Evolutionary conservation across 1,140 invertebrate species (phyloP).

Genomic region (Manduca sexta): DNA sequence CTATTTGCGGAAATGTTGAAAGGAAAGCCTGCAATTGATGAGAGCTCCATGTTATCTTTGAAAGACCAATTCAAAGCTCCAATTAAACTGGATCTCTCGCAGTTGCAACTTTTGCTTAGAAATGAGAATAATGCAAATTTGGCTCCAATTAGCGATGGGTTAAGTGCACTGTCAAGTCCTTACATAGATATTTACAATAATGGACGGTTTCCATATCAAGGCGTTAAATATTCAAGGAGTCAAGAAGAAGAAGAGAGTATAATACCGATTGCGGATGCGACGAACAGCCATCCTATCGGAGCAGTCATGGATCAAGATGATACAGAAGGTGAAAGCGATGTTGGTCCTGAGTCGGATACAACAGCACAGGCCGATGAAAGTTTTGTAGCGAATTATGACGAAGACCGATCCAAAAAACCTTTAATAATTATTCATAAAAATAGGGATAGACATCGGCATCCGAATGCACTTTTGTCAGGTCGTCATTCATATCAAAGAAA

Average conservation of each 20-base stretch:
- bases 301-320: constrained; percentile 64
- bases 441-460: constrained; percentile 37
- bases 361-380: constrained; percentile 33
- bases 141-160: constrained; percentile 27
- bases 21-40: constrained; percentile 55
- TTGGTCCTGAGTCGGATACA: constrained; percentile 25
- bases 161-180: constrained; percentile 32
- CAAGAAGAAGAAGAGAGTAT: constrained; percentile 61
- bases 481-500: constrained; percentile 47
- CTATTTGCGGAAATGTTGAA: constrained; percentile 67
- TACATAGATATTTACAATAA: constrained; percentile 49
- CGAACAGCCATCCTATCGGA: constrained; percentile 63
- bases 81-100: constrained; percentile 57
- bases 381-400: constrained; percentile 26
- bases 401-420: constrained; percentile 33
- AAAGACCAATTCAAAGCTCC: constrained; percentile 53
- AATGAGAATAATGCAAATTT: constrained; percentile 43
- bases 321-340: constrained; percentile 32
- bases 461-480: constrained; percentile 36
- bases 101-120: constrained; percentile 55
- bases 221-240: constrained; percentile 63
- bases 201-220: constrained; percentile 47
- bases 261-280: constrained; percentile 57
- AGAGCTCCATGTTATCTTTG: constrained; percentile 40
- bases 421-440: constrained; percentile 28